Evolutionary conservation across 1,140 invertebrate species (phyloP), one percentile per base, ranked within the genome.

Genomic region (Panagrolaimus sp.): DNA sequence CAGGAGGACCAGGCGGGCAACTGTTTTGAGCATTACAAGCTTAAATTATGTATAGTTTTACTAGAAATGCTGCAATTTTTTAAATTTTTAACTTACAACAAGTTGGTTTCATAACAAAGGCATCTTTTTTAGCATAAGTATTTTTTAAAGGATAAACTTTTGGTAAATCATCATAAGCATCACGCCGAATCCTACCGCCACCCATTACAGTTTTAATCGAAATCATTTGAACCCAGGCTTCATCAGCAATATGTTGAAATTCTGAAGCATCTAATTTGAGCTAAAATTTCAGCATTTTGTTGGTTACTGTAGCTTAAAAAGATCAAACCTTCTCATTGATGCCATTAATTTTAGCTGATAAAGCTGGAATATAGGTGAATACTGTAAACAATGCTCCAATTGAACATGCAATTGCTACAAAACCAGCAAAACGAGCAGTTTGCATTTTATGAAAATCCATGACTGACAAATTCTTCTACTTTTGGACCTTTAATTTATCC

Each of bases 71-170:
- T n/a, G n/a, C n/a, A n/a, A 7, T 23, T 44, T 14, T 44, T 25
- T 66, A 31, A 51, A 14, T 43, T 31, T 23, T 66, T 31, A 11
- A 45, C 53, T 68, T 38, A 80, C 78, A 66, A 45, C 78, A 79
- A 45, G 71, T 75, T 11, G 73, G 73, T 9, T 69, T 72, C 14
- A 72, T 70, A 9, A 82, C 78, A 44, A 70, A 73, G 14, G 78
- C 67, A 57, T 80, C 78, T 47, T 73, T 72, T 51, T 79, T 79
- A 0, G 73, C 71, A 48, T 79, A 79, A 25, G 66, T 73, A 43
- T 79, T 80, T 66, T 79, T 79, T 5, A 79, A 65, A 38, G 78
- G 79, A 70, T 81, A 79, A 23, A 71, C 69, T 66, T 75, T 79
- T 27, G 75, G 74, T 25, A 75, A 63, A 13, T 65, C 68, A 8